These are phyloP conservation scores for Chelonus insularis DNA, from an alignment of 1,140 invertebrate species.

Conservation along the genomic window DNA sequence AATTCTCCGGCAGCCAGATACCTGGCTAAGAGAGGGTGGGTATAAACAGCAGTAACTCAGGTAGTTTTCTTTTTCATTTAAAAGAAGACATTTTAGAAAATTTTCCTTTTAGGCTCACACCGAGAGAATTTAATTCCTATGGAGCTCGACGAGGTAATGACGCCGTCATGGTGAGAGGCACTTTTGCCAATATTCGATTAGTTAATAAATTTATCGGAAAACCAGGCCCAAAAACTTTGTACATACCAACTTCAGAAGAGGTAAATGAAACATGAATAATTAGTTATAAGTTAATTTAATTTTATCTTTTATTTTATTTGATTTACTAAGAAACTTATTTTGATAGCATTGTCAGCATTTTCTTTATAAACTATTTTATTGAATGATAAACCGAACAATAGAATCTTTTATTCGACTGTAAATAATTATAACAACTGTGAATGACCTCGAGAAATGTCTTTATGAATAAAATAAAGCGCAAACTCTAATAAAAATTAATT, in stretches of 20 bases:
- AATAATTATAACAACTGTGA: too few species aligned
- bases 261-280: constrained; percentile 50
- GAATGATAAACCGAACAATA: too few species aligned
- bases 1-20: constrained; percentile 93
- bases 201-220: constrained; percentile 88
- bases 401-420: too few species aligned
- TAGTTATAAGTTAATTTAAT: constrained; percentile 12
- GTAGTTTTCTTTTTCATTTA: constrained; percentile 11
- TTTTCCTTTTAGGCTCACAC: constrained; percentile 71
- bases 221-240: constrained; percentile 85
- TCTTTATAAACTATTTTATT: too few species aligned
- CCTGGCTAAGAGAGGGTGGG: constrained; percentile 73
- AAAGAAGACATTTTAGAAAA: not conserved
- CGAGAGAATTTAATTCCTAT: constrained; percentile 97
- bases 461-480: too few species aligned
- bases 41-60: constrained; percentile 13
- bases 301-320: not conserved
- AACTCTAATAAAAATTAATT: constrained; percentile 32
- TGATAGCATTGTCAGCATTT: not conserved
- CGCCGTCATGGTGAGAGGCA: constrained; percentile 94
- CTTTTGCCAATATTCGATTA: constrained; percentile 97
- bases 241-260: constrained; percentile 86
- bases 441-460: too few species aligned
- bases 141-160: constrained; percentile 96
- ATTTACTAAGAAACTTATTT: not conserved